These are phyloP conservation scores for Passer domesticus DNA, from an alignment of 2,113 vertebrate species.

Conservation along the genomic window DNA sequence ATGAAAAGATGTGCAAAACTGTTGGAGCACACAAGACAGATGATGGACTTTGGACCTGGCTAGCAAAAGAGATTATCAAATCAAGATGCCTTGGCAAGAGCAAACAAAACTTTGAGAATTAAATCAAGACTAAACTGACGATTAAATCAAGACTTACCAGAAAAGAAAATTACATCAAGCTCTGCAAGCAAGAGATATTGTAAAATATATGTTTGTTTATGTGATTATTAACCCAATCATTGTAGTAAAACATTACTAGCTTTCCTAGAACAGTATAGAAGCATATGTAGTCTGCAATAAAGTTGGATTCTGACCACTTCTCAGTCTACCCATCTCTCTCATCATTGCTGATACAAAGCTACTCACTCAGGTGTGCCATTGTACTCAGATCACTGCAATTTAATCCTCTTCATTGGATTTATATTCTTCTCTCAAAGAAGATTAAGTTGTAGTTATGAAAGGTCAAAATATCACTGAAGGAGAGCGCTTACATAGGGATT, in stretches of 20 bases:
- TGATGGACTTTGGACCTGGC: background rate
- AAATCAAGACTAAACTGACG: background rate
- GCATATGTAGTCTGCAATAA: background rate
- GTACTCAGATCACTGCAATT: background rate
- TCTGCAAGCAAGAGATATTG: background rate
- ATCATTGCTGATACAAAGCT: background rate
- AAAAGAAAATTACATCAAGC: background rate
- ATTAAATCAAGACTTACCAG: background rate
- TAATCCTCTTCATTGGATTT: background rate
- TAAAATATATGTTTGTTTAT: background rate
- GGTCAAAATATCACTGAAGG: background rate
- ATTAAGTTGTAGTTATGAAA: background rate
- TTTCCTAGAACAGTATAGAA: background rate
- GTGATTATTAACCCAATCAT: background rate
- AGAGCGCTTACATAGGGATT: background rate
- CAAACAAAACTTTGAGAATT: background rate
- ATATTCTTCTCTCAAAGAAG: background rate
- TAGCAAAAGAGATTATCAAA: background rate
- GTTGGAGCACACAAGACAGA: background rate
- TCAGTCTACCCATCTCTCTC: background rate
- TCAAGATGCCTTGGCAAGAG: background rate
- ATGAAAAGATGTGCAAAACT: background rate
- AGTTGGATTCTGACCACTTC: background rate
- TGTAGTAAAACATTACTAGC: background rate
- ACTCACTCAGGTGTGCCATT: background rate